Base-by-base conservation (phyloP, 2,797 vertebrate species). In the Arnoldichthys spilopterus region DNA sequence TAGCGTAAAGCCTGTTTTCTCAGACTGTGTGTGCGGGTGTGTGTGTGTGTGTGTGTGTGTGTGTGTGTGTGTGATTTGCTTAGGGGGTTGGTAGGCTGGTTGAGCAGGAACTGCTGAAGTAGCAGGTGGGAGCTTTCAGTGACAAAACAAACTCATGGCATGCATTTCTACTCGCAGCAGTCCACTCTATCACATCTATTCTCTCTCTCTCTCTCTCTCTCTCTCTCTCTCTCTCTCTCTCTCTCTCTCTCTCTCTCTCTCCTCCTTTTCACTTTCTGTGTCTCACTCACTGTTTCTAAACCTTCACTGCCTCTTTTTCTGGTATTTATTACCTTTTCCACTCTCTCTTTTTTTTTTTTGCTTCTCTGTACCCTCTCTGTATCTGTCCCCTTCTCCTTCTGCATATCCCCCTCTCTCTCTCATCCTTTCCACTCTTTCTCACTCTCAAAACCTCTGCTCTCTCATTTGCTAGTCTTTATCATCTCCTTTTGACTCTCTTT, bases 1-100 rank as follows among this genome's bases (percentile, higher is more conserved):
- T 77, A 80, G 51, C 43, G 76, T 76, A 83, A 83, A 86, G 83
- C 83, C 81, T 86, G 83, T 84, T 82, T 84, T 78, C 77, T 54
- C 34, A 72, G 77, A 71, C 28, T 62, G 40, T 80, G 63, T 77
- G 72, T 71, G 70, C 77, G 64, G 74, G 66, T 61, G 72, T 34
- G 74, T 51, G 34, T 68, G 64, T 47, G 77, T 79, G 64, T 43
- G 37, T 47, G 74, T 73, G 68, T 79, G 80, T 70, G 70, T 74
- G 72, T 76, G 68, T 45, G 69, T 37, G 28, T 32, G 56, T 34
- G 58, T 9, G 59, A 66, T 77, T 77, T 82, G 76, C 76, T 85
- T 82, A 79, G 77, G 73, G 84, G 79, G 76, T 79, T 83, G 76
- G 64, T 74, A 72, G 66, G 69, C 72, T 78, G 75, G 74, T 77